A percentile compares a stretch with the other conserved stretches of the same genome.
These are phyloP conservation scores for Pelosia muscerda DNA, from an alignment of 2,888 invertebrate species.

Conservation along the genomic window DNA sequence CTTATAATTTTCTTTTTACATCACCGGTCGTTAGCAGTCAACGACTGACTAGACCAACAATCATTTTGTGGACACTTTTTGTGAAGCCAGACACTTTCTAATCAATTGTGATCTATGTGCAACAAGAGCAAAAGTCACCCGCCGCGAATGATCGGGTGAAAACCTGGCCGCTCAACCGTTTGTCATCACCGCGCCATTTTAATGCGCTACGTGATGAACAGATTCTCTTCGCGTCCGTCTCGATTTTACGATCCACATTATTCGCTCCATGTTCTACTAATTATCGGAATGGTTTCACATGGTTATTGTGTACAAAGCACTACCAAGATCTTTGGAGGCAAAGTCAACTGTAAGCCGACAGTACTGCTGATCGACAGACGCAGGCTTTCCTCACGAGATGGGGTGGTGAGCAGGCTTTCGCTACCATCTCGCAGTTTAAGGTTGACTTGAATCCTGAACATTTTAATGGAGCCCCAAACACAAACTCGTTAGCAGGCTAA, in stretches of 20 bases:
- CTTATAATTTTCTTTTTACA: constrained; percentile 1
- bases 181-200: constrained; percentile 2
- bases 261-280: background rate
- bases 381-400: too few relatives aligned
- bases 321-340: too few relatives aligned
- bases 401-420: too few relatives aligned
- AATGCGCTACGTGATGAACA: background rate
- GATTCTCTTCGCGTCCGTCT: background rate
- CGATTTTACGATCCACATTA: background rate
- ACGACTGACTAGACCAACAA: constrained; percentile 28
- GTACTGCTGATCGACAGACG: too few relatives aligned
- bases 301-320: background rate
- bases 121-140: constrained; percentile 41
- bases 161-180: constrained; percentile 43
- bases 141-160: constrained; percentile 36
- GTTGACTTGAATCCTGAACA: too few relatives aligned
- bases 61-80: constrained; percentile 42
- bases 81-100: constrained; percentile 45
- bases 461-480: too few relatives aligned
- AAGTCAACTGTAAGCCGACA: too few relatives aligned
- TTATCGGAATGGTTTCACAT: background rate
- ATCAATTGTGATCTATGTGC: constrained; percentile 50
- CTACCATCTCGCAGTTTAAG: too few relatives aligned
- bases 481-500: background rate
- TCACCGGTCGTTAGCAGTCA: constrained; percentile 1